Percentiles rank a stretch among this genome's conserved stretches.
phyloP scores from a whole-genome alignment of 2,113 vertebrate genomes.

The Lonchura striata region DNA sequence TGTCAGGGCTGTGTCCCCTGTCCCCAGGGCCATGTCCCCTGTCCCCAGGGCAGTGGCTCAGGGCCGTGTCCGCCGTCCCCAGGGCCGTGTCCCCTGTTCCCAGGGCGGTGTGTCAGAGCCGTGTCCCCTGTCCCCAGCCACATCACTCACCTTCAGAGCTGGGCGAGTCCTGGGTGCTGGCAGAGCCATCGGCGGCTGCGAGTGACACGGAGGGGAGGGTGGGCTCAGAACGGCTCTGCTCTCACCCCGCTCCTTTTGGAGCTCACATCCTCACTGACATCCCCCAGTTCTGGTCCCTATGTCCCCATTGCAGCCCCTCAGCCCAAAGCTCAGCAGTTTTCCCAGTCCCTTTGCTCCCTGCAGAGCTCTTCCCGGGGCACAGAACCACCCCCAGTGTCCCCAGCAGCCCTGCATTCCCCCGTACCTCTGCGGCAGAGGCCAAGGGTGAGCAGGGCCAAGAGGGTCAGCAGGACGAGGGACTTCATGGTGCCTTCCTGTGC shows the following conservation, averaged over 20 bases:
- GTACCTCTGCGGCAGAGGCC: conserved; percentile 51
- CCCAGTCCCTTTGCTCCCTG: not conserved
- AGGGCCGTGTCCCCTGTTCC: not conserved
- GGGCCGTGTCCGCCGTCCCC: not conserved
- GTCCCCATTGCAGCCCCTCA: not conserved
- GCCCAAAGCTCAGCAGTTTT: not conserved
- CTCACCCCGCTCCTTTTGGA: not conserved
- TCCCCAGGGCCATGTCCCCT: no score
- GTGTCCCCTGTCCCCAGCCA: no score
- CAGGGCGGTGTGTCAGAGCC: accelerated
- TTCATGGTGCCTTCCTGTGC: conserved; percentile 46
- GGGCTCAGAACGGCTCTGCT: not conserved
- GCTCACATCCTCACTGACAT: not conserved
- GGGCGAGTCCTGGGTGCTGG: not conserved
- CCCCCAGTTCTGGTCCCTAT: accelerated
- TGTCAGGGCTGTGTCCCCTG: no score
- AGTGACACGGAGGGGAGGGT: accelerated
- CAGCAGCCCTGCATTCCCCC: accelerated
- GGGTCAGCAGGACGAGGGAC: not conserved
- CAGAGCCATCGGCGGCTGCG: not conserved
- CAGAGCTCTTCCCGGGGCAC: not conserved
- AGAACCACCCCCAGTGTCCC: not conserved
- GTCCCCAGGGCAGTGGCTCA: no score
- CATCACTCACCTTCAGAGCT: conserved; percentile 44
- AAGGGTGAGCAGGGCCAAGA: conserved; percentile 49